Conservation (phyloP, 1,140 invertebrate species). For the Grapholita molesta region DNA sequence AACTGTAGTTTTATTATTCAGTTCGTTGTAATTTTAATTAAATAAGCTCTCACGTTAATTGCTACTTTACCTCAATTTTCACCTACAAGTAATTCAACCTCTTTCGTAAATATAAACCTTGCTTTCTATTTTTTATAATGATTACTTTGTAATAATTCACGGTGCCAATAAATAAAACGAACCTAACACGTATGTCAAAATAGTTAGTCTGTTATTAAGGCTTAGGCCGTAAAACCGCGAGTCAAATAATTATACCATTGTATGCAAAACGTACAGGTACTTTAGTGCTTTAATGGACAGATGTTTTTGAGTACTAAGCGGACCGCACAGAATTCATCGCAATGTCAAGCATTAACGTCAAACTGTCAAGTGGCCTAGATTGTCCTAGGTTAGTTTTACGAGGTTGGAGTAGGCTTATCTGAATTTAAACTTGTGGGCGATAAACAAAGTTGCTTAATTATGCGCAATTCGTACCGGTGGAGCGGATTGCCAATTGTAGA, state of each 20-base stretch:
- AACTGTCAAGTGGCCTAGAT: not conserved
- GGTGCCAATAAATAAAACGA: not conserved
- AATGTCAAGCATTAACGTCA: not conserved
- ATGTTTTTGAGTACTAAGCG: conserved; percentile 63
- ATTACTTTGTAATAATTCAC: not conserved
- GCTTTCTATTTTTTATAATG: not conserved
- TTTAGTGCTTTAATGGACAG: conserved; percentile 49
- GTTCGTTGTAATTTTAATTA: conserved; percentile 1
- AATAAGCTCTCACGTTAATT: not conserved
- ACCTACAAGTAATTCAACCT: not conserved
- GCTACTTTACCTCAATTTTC: not conserved
- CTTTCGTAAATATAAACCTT: not conserved
- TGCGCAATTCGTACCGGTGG: not conserved
- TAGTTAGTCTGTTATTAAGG: not conserved
- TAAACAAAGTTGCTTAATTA: not conserved
- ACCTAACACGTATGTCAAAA: conserved; percentile 12
- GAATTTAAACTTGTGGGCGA: not conserved
- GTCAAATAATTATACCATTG: conserved; percentile 65
- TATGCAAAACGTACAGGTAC: conserved; percentile 65
- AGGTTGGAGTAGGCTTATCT: not conserved
- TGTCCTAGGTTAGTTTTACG: conserved; percentile 12
- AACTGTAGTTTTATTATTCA: not conserved
- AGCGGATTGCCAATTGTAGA: not conserved
- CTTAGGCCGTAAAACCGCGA: conserved; percentile 42
- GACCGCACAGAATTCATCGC: conserved; percentile 50